These are phyloP conservation scores for Channa striata DNA, from an alignment of 2,797 vertebrate species.

Conservation along the genomic window DNA sequence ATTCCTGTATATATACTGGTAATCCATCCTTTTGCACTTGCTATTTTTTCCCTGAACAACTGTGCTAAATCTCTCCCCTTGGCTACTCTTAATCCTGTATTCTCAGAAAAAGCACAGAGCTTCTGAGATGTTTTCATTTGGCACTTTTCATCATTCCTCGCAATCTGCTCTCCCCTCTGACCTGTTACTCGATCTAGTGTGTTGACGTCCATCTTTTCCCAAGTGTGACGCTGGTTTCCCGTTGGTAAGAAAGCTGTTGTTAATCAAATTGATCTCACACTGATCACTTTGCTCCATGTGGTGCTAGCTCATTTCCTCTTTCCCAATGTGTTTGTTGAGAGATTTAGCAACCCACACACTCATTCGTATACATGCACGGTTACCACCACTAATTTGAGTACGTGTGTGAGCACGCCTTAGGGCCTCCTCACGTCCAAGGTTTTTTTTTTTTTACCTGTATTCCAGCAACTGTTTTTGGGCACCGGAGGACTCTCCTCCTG, in stretches of 20 bases:
- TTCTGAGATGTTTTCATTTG: constrained; percentile 58
- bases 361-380: constrained; percentile 24
- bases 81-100: constrained; percentile 68
- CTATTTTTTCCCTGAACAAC: constrained; percentile 48
- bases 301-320: constrained; percentile 54
- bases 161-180: constrained; percentile 48
- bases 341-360: constrained; percentile 34
- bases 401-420: constrained; percentile 38
- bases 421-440: constrained; percentile 69
- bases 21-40: constrained; percentile 68
- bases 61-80: constrained; percentile 64
- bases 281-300: constrained; percentile 47
- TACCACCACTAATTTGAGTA: constrained; percentile 28
- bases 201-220: constrained; percentile 49
- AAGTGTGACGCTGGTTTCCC: neutral
- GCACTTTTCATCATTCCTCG: constrained; percentile 57
- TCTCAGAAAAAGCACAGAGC: constrained; percentile 54
- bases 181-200: constrained; percentile 45
- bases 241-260: constrained; percentile 28
- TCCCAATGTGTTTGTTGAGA: constrained; percentile 34
- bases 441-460: constrained; percentile 48
- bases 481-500: constrained; percentile 35
- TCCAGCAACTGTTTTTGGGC: constrained; percentile 51
- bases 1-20: constrained; percentile 50
- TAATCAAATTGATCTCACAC: constrained; percentile 65